Evolutionary conservation across 2,797 vertebrate species (phyloP), one percentile per base, ranked within the genome.

Genomic region (Tinamus major): DNA sequence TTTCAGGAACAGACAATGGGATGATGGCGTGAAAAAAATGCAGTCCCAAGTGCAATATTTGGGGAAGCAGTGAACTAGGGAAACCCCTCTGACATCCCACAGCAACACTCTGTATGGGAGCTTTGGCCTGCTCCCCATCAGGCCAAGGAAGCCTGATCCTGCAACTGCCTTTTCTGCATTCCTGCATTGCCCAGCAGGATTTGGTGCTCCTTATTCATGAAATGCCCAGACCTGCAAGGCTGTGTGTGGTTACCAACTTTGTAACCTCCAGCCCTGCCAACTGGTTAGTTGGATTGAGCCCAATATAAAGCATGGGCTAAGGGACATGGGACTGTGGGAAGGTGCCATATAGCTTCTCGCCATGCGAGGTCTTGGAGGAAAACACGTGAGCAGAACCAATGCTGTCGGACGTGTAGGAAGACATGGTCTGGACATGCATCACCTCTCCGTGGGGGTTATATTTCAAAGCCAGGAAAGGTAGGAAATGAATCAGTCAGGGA

Each of bases 361-460:
- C 4, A 1, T 10, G 29, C 44, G 58, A 84, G 23, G 12, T 23
- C n/a, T 15, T 35, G 31, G 17, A 3, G 9, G 13, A 11, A 2
- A 3, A 55, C 6, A 80, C 61, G 13, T 27, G 0, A 0, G 23
- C 41, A 58, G 26, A 27, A 37, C 4, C 9, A 14, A 10, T 0
- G 1, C 53, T 62, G 12, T 13, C 3, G 9, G 41, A 72, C 14
- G 1, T 8, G 26, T 42, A 31, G 35, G 9, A 31, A 39, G 48
- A 19, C 53, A 19, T 0, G 1, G 27, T 6, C 42, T 1, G 26
- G 29, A 2, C 0, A 0, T 39, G 53, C 49, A 12, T 51, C 20
- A 8, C 7, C 46, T 41, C 21, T 23, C 35, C 4, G 1, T 10
- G 8, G 18, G 39, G 29, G 49, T 51, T 49, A 23, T 17, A 5